Evolutionary conservation across 2,797 vertebrate genomes (phyloP).

Genomic region (Propithecus deckenii): DNA sequence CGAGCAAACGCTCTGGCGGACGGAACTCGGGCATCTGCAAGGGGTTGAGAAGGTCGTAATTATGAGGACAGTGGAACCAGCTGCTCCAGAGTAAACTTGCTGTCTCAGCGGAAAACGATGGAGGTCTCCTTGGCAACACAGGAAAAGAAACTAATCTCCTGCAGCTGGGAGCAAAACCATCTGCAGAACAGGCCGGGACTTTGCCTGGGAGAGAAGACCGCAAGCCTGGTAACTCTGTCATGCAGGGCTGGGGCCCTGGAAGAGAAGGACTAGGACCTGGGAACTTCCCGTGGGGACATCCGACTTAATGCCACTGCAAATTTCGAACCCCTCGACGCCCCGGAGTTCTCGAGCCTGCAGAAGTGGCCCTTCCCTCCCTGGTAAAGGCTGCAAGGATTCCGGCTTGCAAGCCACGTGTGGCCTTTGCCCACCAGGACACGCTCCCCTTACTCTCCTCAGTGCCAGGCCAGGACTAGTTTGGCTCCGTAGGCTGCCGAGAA

Average conservation of each 20-base stretch:
- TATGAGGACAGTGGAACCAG: neutral
- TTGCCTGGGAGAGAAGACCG: neutral
- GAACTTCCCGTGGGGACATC: neutral
- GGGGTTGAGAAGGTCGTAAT: neutral
- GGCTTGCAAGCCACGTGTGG: neutral
- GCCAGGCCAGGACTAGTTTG: neutral
- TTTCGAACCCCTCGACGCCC: fast-evolving
- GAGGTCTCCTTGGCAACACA: neutral
- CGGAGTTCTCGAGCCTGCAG: neutral
- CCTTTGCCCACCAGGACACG: neutral
- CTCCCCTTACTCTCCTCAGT: neutral
- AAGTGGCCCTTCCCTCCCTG: neutral
- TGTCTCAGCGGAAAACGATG: neutral
- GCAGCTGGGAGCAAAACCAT: neutral
- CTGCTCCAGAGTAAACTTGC: neutral
- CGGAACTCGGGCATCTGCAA: neutral
- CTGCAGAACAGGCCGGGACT: neutral
- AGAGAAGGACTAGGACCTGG: too few relatives aligned
- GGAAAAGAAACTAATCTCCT: neutral
- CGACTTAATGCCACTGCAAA: neutral
- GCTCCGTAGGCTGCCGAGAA: neutral
- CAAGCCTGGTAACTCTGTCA: neutral
- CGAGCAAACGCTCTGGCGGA: neutral
- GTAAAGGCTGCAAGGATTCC: neutral
- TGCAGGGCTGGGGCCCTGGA: too few relatives aligned